phyloP scores from a whole-genome alignment of 1,140 invertebrate species.

The Lutraria rhynchaena region DNA sequence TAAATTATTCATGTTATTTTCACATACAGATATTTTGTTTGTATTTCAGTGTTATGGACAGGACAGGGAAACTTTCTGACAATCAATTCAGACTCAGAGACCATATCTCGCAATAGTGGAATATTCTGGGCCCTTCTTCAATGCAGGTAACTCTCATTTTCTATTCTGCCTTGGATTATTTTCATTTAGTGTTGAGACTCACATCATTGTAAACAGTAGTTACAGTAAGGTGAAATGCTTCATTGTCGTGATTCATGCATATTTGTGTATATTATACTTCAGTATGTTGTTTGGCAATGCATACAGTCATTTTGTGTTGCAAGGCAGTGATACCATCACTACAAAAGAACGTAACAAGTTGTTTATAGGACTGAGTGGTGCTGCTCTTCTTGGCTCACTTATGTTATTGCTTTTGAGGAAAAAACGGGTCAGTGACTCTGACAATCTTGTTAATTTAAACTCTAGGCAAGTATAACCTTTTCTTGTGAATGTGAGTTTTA shows the following conservation, averaged over 20 bases:
- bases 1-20: too few species aligned
- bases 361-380: constrained; percentile 74
- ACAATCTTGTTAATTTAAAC: constrained; percentile 74
- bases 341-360: constrained; percentile 81
- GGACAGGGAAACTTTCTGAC: constrained; percentile 97
- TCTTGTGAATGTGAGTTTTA: not conserved
- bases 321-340: constrained; percentile 87
- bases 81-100: constrained; percentile 92
- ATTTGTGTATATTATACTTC: constrained; percentile 80
- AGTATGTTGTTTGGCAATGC: constrained; percentile 96
- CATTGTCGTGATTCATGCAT: too few species aligned
- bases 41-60: constrained; percentile 83
- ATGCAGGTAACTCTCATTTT: constrained; percentile 85
- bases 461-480: constrained; percentile 54
- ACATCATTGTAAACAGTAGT: too few species aligned
- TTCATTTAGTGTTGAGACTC: too few species aligned
- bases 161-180: too few species aligned
- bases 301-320: constrained; percentile 95
- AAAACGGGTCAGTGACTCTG: constrained; percentile 52
- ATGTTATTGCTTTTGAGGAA: constrained; percentile 70
- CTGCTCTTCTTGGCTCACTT: constrained; percentile 69
- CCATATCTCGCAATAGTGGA: constrained; percentile 95
- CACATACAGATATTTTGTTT: too few species aligned
- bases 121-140: constrained; percentile 98
- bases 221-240: too few species aligned